Evolutionary conservation across 2,888 invertebrate genomes (phyloP).

Genomic region (Himalopsyche kuldschensis): DNA sequence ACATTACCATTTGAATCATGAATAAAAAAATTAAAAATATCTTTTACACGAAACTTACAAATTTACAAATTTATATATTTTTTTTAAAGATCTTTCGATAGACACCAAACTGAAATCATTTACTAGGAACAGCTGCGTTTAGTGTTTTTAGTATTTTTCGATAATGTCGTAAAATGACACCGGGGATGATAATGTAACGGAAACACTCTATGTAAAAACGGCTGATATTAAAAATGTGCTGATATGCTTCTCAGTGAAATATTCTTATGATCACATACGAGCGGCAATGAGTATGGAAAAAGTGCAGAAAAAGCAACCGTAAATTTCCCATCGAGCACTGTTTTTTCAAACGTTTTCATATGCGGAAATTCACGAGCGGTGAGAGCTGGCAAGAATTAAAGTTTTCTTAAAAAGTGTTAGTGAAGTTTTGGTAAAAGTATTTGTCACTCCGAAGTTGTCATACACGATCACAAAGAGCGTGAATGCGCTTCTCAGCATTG

Average conservation of each 20-base stretch:
- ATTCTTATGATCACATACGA: background rate
- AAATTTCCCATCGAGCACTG: background rate
- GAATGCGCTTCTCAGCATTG: too few species aligned
- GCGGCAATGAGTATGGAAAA: background rate
- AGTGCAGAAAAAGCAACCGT: background rate
- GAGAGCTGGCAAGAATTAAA: background rate
- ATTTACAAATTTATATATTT: too few species aligned
- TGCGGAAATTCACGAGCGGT: background rate
- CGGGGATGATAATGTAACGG: background rate
- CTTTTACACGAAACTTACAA: too few species aligned
- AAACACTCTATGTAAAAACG: background rate
- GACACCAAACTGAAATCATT: background rate
- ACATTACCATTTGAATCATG: too few species aligned
- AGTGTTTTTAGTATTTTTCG: background rate
- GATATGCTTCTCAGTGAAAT: background rate
- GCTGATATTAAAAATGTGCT: background rate
- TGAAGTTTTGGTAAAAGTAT: too few species aligned
- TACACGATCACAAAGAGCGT: too few species aligned
- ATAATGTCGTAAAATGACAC: background rate
- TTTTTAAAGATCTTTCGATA: background rate
- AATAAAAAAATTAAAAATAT: too few species aligned
- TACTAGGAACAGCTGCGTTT: background rate
- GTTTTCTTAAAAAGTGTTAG: too few species aligned
- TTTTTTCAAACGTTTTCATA: background rate
- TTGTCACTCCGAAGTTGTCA: too few species aligned